Evolutionary conservation across 2,797 vertebrate species (phyloP).

Genomic region (Eulemur albifrons): DNA sequence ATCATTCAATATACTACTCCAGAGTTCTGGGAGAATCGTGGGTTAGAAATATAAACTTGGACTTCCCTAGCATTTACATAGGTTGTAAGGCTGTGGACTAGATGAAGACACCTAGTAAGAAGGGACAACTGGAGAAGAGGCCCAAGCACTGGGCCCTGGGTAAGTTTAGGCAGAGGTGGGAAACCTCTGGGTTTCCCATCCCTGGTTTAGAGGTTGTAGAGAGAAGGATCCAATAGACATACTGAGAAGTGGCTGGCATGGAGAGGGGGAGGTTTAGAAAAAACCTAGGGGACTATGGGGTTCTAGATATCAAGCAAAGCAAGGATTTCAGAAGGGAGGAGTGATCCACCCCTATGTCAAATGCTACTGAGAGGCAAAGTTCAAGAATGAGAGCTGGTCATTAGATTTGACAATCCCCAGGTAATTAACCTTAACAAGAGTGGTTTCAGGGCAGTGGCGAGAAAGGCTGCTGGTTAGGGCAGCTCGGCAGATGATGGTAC

Average conservation of each 20-base stretch:
- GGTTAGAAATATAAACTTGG: background rate
- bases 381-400: background rate
- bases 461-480: background rate
- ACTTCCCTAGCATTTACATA: background rate
- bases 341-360: background rate
- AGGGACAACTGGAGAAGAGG: background rate
- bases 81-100: background rate
- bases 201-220: background rate
- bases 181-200: background rate
- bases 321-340: background rate
- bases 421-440: background rate
- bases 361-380: background rate
- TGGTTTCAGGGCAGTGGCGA: background rate
- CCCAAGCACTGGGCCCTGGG: background rate
- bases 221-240: background rate
- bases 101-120: background rate
- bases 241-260: background rate
- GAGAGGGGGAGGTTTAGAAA: background rate
- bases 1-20: background rate
- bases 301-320: background rate
- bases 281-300: background rate
- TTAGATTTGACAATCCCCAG: background rate
- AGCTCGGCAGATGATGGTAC: background rate
- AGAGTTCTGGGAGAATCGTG: background rate
- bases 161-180: background rate